These are phyloP conservation scores for Macrobrachium rosenbergii DNA, from an alignment of 1,140 invertebrate genomes.

Conservation along the genomic window DNA sequence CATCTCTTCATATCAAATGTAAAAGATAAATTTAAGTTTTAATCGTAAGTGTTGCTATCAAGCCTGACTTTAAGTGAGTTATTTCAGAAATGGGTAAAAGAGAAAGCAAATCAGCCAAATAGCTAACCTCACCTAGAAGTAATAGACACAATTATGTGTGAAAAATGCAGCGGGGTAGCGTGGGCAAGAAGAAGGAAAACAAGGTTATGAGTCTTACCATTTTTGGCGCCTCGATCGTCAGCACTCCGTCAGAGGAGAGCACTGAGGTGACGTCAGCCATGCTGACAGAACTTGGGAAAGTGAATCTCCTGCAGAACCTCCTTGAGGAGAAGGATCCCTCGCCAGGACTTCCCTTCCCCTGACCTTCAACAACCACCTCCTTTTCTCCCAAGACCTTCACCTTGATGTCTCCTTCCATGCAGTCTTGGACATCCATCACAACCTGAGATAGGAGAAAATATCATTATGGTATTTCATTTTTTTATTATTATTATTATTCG, in stretches of 20 bases:
- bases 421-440: slow-evolving; percentile 4
- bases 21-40: no score
- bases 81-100: neutral
- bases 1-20: no score
- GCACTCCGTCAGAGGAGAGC: slow-evolving; percentile 39
- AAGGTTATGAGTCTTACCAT: neutral
- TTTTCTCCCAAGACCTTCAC: neutral
- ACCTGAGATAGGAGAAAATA: neutral
- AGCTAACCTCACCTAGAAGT: neutral
- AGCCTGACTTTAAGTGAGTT: no score
- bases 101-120: neutral
- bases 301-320: slow-evolving; percentile 24
- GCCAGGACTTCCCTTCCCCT: neutral
- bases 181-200: no score
- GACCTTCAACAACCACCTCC: neutral
- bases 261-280: slow-evolving; percentile 47
- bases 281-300: slow-evolving; percentile 24
- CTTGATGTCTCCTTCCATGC: neutral
- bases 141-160: neutral
- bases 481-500: neutral
- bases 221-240: slow-evolving; percentile 41
- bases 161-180: neutral
- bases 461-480: neutral
- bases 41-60: no score
- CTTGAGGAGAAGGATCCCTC: no score